Percentiles rank a stretch among this genome's conserved stretches.
Evolutionary conservation across 2,888 invertebrate species (phyloP).

Genomic region (Odontothrips loti): DNA sequence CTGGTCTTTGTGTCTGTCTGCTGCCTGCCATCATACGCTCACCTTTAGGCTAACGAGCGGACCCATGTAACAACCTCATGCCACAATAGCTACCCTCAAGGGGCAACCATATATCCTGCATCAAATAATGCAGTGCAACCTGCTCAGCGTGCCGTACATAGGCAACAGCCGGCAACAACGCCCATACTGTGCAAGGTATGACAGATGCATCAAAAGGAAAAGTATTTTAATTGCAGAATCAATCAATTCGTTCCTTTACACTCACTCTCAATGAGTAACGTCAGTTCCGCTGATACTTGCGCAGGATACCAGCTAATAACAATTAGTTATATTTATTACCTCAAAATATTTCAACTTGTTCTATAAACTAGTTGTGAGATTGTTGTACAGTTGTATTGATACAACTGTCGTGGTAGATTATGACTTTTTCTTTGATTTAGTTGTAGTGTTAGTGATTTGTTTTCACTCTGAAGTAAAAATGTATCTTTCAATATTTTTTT

Average conservation of each 20-base stretch:
- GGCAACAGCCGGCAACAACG: not conserved
- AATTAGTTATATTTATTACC: no score
- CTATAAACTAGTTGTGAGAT: not conserved
- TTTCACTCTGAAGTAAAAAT: not conserved
- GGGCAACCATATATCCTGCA: constrained; percentile 9
- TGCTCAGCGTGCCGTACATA: not conserved
- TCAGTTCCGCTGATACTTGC: not conserved
- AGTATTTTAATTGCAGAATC: not conserved
- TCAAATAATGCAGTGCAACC: not conserved
- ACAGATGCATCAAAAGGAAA: not conserved
- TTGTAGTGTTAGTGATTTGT: not conserved
- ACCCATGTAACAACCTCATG: constrained; percentile 5
- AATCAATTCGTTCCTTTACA: no score
- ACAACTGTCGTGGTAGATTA: not conserved
- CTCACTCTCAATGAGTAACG: not conserved
- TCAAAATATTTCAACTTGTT: no score
- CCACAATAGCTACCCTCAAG: constrained; percentile 12
- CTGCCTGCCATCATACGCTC: constrained; percentile 6
- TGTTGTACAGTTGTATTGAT: not conserved
- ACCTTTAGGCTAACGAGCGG: constrained; percentile 12
- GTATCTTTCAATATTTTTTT: no score
- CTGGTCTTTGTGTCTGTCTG: constrained; percentile 14
- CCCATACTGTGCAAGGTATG: constrained; percentile 16
- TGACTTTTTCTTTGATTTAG: not conserved
- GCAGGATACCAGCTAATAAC: no score